These are phyloP conservation scores for Drosophila melanosoma DNA, from an alignment of 2,888 invertebrate species.

Conservation along the genomic window DNA sequence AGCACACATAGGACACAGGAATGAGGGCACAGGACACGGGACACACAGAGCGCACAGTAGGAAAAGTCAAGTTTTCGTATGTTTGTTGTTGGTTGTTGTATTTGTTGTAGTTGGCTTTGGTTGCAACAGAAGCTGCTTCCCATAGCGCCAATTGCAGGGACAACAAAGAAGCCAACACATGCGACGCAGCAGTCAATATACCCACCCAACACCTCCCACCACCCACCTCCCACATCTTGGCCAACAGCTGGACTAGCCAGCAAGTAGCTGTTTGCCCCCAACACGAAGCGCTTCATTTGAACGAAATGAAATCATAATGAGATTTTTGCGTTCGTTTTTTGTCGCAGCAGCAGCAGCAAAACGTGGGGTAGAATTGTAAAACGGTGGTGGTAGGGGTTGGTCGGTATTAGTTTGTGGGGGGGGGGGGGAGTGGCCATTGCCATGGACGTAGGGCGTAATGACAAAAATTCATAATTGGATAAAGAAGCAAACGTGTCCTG, in stretches of 20 bases:
- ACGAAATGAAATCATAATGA: conserved; percentile 81
- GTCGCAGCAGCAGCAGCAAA: conserved; percentile 6
- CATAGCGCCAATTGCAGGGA: conserved; percentile 72
- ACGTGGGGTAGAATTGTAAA: not conserved
- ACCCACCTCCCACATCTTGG: not conserved
- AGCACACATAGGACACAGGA: conserved; percentile 7
- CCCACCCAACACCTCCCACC: conserved; percentile 4
- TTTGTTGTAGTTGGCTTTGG: conserved; percentile 37
- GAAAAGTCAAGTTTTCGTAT: conserved; percentile 40
- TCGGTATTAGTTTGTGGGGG: not conserved
- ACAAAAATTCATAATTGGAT: conserved; percentile 81
- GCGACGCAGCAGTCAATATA: conserved; percentile 38
- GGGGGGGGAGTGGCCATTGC: conserved; percentile 51
- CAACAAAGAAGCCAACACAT: conserved; percentile 65
- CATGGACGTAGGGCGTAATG: conserved; percentile 71
- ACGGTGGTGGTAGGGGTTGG: not conserved
- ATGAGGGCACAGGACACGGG: conserved; percentile 10
- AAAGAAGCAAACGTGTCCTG: conserved; percentile 70
- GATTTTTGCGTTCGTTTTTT: conserved; percentile 77
- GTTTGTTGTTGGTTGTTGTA: conserved; percentile 11
- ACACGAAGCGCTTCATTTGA: conserved; percentile 77
- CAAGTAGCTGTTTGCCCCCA: conserved; percentile 54
- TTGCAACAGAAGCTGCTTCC: conserved; percentile 47
- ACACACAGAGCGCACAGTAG: conserved; percentile 21
- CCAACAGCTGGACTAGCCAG: conserved; percentile 55